Conservation (phyloP, 2,797 vertebrate genomes). For the Coreius guichenoti region DNA sequence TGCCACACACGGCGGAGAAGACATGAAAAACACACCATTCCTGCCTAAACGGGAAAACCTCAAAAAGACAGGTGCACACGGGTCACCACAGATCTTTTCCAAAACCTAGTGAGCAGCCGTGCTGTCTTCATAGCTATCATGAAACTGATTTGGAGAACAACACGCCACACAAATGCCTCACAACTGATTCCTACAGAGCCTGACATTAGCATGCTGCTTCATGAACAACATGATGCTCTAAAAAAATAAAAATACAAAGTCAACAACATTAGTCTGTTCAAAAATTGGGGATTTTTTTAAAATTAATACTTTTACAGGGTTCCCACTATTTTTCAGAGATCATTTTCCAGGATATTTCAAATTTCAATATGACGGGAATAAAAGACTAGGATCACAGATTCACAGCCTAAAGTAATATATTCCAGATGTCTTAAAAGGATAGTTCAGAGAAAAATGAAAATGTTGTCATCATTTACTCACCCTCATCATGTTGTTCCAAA, state of each 20-base stretch:
- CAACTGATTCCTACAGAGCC: not conserved
- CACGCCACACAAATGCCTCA: not conserved
- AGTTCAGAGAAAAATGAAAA: too few relatives aligned
- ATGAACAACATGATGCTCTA: not conserved
- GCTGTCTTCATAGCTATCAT: not conserved
- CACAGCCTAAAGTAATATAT: too few relatives aligned
- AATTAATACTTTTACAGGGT: not conserved
- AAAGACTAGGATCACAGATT: too few relatives aligned
- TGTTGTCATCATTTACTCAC: too few relatives aligned
- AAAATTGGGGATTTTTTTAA: not conserved
- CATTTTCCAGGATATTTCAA: too few relatives aligned
- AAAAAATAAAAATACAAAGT: not conserved
- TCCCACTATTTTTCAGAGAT: too few relatives aligned
- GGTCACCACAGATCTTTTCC: not conserved
- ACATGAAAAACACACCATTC: conserved; percentile 2
- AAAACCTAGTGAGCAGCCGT: not conserved
- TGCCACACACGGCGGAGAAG: not conserved
- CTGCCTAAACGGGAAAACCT: not conserved
- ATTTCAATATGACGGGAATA: too few relatives aligned
- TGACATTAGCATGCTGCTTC: not conserved
- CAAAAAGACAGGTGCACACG: not conserved
- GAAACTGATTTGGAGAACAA: not conserved
- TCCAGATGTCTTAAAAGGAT: too few relatives aligned
- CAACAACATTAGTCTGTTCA: not conserved
- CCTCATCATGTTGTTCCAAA: too few relatives aligned